Conservation (phyloP, 2,113 vertebrate species). For the Dendropsophus ebraccatus region DNA sequence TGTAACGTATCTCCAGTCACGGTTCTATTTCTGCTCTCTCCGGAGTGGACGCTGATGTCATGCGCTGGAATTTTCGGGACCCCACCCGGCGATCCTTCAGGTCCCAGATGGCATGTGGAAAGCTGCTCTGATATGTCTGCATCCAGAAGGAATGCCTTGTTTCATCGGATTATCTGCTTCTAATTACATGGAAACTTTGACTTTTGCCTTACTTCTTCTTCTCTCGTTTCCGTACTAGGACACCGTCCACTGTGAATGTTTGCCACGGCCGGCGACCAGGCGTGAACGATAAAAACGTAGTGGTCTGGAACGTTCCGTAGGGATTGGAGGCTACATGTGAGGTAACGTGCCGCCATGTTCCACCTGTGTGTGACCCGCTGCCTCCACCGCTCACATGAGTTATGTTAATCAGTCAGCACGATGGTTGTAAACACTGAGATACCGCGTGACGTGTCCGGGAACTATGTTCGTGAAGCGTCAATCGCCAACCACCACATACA, state of each 20-base stretch:
- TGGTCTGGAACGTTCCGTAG: not conserved
- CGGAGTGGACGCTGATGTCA: conserved; percentile 19
- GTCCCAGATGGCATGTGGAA: conserved; percentile 48
- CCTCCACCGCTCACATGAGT: too few species aligned
- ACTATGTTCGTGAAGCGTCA: too few species aligned
- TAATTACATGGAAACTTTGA: conserved; percentile 24
- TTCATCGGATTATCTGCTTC: conserved; percentile 38
- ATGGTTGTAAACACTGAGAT: not conserved
- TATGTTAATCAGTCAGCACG: not conserved
- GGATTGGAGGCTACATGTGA: not conserved
- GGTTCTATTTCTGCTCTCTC: conserved; percentile 11
- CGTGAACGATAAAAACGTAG: not conserved
- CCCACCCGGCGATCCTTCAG: conserved; percentile 32
- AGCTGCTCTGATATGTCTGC: not conserved
- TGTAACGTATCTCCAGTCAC: not conserved
- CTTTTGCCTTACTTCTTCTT: not conserved
- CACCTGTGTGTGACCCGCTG: not conserved
- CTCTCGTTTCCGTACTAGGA: not conserved
- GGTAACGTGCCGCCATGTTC: not conserved
- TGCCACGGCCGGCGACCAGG: not conserved
- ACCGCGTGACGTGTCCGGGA: too few species aligned
- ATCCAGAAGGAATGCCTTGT: conserved; percentile 37
- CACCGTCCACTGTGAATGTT: not conserved
- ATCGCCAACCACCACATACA: too few species aligned
- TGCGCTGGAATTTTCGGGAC: conserved; percentile 29